Evolutionary conservation across 2,113 vertebrate species (phyloP).

Genomic region (Gobiocypris rarus): DNA sequence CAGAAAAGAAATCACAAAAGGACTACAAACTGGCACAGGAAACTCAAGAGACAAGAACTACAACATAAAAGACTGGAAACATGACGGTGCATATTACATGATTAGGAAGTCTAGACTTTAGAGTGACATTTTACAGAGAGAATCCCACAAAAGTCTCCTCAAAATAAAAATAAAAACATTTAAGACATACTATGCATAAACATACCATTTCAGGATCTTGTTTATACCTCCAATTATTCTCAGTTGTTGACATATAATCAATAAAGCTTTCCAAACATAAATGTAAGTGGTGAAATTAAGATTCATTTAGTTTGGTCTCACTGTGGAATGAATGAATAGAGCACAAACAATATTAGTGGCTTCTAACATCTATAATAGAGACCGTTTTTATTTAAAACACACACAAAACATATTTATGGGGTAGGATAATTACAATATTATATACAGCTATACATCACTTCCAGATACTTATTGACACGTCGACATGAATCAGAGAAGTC

Average conservation of each 20-base stretch:
- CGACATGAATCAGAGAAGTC: conserved; percentile 35
- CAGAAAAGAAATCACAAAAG: neutral
- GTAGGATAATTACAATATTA: neutral
- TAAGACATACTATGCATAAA: too few relatives aligned
- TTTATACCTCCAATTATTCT: too few relatives aligned
- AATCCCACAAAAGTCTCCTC: too few relatives aligned
- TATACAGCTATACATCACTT: conserved; percentile 13
- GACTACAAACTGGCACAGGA: neutral
- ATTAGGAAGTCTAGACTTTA: neutral
- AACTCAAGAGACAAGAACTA: neutral
- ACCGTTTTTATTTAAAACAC: neutral
- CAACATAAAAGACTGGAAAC: neutral
- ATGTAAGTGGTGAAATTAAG: too few relatives aligned
- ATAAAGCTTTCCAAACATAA: neutral
- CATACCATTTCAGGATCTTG: too few relatives aligned
- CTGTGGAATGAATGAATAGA: too few relatives aligned
- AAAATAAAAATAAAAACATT: too few relatives aligned
- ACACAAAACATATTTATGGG: neutral
- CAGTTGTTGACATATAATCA: neutral
- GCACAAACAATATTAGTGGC: neutral
- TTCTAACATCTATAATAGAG: neutral
- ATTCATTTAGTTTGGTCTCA: too few relatives aligned
- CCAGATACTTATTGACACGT: conserved; percentile 6
- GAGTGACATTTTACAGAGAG: neutral
- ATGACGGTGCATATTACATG: neutral